Percentiles rank a stretch among this genome's conserved stretches.
Conservation (phyloP, 2,797 vertebrate genomes). For the Sus cebifrons region DNA sequence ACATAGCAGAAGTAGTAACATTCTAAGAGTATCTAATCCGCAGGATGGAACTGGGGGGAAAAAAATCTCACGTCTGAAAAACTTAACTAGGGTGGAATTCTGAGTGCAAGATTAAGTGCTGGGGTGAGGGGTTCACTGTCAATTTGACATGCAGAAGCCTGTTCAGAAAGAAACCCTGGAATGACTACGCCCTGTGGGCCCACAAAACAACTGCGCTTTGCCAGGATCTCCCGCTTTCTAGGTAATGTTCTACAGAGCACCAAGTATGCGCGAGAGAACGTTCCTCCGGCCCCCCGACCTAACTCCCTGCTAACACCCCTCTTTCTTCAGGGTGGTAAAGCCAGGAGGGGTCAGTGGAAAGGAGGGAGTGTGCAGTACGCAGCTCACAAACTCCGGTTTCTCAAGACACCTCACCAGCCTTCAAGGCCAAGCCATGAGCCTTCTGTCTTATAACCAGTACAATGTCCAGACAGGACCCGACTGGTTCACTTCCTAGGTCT, state of each 20-base stretch:
- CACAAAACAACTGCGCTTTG: neutral
- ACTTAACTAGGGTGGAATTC: neutral
- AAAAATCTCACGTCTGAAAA: neutral
- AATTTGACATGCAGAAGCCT: neutral
- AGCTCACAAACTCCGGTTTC: neutral
- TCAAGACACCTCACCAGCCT: neutral
- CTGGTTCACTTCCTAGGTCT: neutral
- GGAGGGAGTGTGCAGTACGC: neutral
- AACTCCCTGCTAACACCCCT: neutral
- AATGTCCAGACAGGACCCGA: neutral
- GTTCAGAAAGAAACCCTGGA: neutral
- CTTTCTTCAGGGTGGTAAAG: neutral
- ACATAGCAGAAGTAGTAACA: neutral
- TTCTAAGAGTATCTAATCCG: neutral
- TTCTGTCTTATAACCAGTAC: neutral
- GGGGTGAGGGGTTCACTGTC: neutral
- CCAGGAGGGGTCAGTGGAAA: neutral
- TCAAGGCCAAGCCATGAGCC: neutral
- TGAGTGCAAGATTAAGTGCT: neutral
- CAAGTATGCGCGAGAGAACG: neutral
- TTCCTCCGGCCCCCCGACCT: neutral
- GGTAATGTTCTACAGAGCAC: neutral
- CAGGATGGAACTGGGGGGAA: neutral
- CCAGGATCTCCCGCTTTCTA: conserved; percentile 37
- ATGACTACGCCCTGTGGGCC: neutral